Conservation (phyloP, 2,113 vertebrate genomes). For the Chroicocephalus ridibundus region DNA sequence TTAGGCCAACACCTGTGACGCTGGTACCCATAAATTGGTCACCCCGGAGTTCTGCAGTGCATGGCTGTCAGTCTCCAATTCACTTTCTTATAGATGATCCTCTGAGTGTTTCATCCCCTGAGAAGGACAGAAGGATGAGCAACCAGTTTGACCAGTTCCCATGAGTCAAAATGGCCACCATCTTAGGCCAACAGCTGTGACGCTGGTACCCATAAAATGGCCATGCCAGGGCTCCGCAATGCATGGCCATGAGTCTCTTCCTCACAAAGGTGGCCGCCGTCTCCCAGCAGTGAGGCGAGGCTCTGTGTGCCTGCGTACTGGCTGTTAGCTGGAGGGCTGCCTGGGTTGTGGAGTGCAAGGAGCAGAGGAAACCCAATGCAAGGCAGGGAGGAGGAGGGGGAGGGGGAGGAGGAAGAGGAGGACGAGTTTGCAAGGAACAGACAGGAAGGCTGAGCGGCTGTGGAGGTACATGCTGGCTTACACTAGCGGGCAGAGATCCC, state of each 20-base stretch:
- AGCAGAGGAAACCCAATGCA: rapidly evolving
- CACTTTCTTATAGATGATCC: too few species aligned
- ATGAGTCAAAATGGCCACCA: not conserved
- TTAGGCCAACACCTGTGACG: not conserved
- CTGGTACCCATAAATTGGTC: not conserved
- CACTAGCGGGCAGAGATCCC: rapidly evolving
- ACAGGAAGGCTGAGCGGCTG: rapidly evolving
- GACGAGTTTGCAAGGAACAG: not conserved
- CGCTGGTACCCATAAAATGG: not conserved
- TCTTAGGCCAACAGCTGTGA: not conserved
- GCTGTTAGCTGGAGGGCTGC: not conserved
- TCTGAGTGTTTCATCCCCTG: not conserved
- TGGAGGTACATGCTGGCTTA: not conserved
- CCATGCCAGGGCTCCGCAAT: not conserved
- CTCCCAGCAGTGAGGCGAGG: not conserved
- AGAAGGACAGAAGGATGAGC: not conserved
- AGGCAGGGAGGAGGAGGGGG: not conserved
- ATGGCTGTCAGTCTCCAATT: too few species aligned
- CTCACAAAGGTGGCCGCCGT: rapidly evolving
- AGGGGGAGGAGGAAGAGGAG: not conserved
- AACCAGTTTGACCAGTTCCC: not conserved
- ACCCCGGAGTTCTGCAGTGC: not conserved
- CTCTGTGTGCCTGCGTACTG: rapidly evolving
- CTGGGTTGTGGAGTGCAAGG: not conserved
- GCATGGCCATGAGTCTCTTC: rapidly evolving